Base-by-base conservation (phyloP, 1,140 invertebrate genomes). In the Akabosia matsudoensis region DNA sequence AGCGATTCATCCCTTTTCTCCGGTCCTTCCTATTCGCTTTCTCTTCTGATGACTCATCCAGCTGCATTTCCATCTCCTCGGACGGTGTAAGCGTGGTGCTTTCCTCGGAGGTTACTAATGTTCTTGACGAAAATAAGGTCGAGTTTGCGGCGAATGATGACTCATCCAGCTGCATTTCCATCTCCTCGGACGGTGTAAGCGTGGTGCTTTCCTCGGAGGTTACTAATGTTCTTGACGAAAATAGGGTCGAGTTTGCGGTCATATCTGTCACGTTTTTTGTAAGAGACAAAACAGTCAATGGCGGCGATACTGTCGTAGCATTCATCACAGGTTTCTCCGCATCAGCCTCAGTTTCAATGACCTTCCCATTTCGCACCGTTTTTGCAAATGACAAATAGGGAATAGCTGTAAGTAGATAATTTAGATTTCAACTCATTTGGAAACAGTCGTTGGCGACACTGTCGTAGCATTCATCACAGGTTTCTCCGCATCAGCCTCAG, bases 181-280 rank as follows among this genome's bases (percentile, higher is more conserved):
- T 4, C n/a, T 61, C 54, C 30, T 28, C 61, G 7, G 61, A 67
- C 24, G 61, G 24, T 28, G 61, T 67, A 10, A 61, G 14, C 54
- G 54, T 61, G 7, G 54, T n/a, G 54, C n/a, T n/a, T 10, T 67
- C 61, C 22, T 67, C 61, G 4, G 24, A 30, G 2, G 28, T 13
- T 22, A 30, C 24, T 31, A 67, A 67, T 30, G 61, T 67, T 67
- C 61, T 67, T 4, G 61, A 67, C 1, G 61, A 67, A n/a, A 67
- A 67, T 7, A 67, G 24, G 3, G 30, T 30, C 7, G 61, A 67
- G 31, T 7, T 67, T 7, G 61, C n/a, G 45, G 10, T n/a, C n/a
- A n/a, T n/a, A n/a, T n/a, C n/a, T n/a, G n/a, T n/a, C n/a, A n/a
- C n/a, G n/a, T n/a, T n/a, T n/a, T n/a, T n/a, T n/a, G n/a, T n/a